These are phyloP conservation scores for Ferrisia virgata DNA, from an alignment of 2,888 invertebrate species.

Conservation along the genomic window DNA sequence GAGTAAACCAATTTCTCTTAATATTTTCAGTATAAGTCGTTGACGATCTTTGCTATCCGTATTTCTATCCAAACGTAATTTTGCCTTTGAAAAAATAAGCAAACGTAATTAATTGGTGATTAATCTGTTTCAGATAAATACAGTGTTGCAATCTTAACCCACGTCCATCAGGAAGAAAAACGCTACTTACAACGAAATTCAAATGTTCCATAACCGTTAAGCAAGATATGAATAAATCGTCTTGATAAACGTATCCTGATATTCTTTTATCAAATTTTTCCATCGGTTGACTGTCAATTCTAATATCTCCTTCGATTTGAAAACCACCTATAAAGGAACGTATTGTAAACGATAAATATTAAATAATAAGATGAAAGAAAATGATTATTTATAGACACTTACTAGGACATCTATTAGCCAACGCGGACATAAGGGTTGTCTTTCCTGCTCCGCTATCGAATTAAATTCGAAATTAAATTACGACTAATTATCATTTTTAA, in stretches of 20 bases:
- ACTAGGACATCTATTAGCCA: conserved; percentile 76
- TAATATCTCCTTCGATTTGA: conserved; percentile 10
- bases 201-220: conserved; percentile 85
- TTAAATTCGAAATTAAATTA: not conserved
- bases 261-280: conserved; percentile 70
- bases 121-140: no score
- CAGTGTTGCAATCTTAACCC: no score
- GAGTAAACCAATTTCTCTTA: conserved; percentile 60
- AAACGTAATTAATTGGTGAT: no score
- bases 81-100: conserved; percentile 61
- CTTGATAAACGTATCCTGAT: conserved; percentile 88
- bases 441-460: conserved; percentile 79
- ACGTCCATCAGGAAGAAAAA: no score
- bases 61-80: conserved; percentile 73
- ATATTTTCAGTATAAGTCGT: conserved; percentile 65
- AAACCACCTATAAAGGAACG: not conserved
- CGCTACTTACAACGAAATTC: conserved; percentile 73
- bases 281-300: not conserved
- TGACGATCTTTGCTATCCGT: conserved; percentile 62
- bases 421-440: conserved; percentile 79
- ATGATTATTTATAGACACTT: conserved; percentile 47
- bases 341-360: not conserved
- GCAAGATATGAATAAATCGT: conserved; percentile 81
- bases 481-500: not conserved
- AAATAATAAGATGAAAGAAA: not conserved